phyloP scores from a whole-genome alignment of 2,888 invertebrate species.

The Aspidiotus rigidus region DNA sequence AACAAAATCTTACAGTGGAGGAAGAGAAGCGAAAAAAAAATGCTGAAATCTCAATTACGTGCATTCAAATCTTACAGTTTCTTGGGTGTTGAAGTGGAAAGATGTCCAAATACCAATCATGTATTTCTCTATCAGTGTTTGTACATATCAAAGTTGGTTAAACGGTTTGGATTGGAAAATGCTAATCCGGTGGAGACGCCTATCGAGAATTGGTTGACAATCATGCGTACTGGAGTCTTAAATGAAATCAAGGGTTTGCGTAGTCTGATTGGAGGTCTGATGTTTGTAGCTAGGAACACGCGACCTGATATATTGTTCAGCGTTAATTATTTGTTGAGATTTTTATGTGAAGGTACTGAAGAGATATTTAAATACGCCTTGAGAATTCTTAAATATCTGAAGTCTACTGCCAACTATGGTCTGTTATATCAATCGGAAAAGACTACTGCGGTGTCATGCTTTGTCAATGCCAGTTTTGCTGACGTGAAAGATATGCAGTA shows the following conservation, averaged over 20 bases:
- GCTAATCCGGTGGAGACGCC: neutral
- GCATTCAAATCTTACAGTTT: no score
- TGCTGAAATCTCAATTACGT: no score
- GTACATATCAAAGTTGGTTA: neutral
- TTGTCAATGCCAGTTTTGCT: neutral
- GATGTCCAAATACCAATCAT: no score
- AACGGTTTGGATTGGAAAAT: neutral
- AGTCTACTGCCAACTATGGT: neutral
- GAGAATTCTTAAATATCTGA: neutral
- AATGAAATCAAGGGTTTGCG: neutral
- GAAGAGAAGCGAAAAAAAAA: no score
- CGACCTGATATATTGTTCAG: neutral
- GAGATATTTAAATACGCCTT: neutral
- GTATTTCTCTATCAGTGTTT: neutral
- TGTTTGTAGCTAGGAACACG: neutral
- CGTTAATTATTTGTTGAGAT: neutral
- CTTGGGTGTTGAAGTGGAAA: no score
- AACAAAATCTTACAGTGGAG: no score
- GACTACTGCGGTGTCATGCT: neutral
- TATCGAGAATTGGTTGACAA: neutral
- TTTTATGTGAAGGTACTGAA: neutral
- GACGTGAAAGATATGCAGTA: neutral
- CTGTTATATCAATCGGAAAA: neutral
- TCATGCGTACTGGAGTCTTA: neutral
- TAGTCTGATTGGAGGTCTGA: neutral